These are phyloP conservation scores for Lamprologus sp. DNA, from an alignment of 2,113 vertebrate genomes.

Conservation along the genomic window DNA sequence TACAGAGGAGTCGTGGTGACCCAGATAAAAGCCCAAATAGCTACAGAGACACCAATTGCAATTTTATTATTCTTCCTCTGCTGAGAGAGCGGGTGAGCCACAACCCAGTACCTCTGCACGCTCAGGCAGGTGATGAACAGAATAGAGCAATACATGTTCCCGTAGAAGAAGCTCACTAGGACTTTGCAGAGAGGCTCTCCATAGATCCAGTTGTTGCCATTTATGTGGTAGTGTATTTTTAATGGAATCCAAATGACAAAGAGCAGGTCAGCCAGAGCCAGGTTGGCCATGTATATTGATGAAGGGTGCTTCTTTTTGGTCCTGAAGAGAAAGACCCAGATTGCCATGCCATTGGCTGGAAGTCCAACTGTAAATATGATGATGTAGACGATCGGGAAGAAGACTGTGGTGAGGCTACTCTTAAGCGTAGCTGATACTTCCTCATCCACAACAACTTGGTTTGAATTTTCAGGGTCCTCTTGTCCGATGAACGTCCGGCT, in stretches of 20 bases:
- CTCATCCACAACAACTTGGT: background rate
- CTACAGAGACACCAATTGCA: constrained; percentile 72
- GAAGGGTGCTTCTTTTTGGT: constrained; percentile 86
- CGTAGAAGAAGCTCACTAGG: constrained; percentile 86
- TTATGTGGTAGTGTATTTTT: constrained; percentile 87
- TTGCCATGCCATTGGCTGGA: constrained; percentile 82
- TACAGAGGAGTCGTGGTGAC: constrained; percentile 82
- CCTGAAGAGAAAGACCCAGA: constrained; percentile 89
- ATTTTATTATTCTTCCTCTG: constrained; percentile 77
- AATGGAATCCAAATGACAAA: constrained; percentile 87
- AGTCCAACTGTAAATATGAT: constrained; percentile 81
- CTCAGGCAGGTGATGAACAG: constrained; percentile 93
- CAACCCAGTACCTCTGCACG: constrained; percentile 90
- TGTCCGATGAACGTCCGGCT: background rate
- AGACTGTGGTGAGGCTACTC: constrained; percentile 81
- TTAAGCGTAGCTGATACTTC: constrained; percentile 59
- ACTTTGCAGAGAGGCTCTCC: constrained; percentile 89
- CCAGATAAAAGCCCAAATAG: constrained; percentile 81
- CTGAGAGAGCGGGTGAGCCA: constrained; percentile 82
- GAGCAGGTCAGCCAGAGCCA: constrained; percentile 88
- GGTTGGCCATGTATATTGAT: constrained; percentile 87
- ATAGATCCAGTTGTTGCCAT: constrained; percentile 86
- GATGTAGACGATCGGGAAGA: constrained; percentile 81
- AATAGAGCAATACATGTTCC: constrained; percentile 95
- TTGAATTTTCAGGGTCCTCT: background rate